Evolutionary conservation across 2,797 vertebrate species (phyloP).

Genomic region (Pyrocephalus nanus): DNA sequence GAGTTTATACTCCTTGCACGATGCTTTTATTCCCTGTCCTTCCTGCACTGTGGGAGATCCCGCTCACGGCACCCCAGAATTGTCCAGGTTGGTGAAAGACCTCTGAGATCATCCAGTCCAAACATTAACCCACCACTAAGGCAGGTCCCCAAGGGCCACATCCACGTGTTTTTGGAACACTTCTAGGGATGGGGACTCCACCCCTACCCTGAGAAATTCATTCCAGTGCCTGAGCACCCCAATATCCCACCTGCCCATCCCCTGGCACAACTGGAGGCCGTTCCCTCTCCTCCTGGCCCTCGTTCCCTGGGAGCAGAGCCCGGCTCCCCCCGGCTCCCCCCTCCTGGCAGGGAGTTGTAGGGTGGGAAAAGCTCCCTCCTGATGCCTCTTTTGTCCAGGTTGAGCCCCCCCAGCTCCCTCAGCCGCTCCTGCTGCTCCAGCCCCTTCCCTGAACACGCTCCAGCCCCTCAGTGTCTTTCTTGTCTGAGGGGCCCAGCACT

Average conservation of each 20-base stretch:
- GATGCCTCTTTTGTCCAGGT: background rate
- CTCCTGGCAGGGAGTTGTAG: background rate
- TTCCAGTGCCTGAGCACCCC: background rate
- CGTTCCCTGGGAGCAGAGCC: background rate
- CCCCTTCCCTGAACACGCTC: too few species aligned
- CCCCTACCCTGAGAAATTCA: background rate
- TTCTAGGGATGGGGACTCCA: background rate
- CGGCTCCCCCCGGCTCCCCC: accelerated
- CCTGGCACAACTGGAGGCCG: accelerated
- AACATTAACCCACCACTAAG: accelerated
- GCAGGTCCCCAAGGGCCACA: background rate
- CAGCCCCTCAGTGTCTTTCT: too few species aligned
- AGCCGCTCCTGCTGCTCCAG: too few species aligned
- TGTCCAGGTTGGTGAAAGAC: too few species aligned
- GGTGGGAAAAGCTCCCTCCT: too few species aligned
- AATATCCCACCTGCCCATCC: accelerated
- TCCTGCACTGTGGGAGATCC: too few species aligned
- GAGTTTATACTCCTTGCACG: background rate
- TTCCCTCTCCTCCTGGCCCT: background rate
- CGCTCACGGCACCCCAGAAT: background rate
- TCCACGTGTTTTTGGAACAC: accelerated
- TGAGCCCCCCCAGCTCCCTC: background rate
- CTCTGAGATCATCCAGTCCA: background rate
- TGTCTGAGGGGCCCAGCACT: too few species aligned
- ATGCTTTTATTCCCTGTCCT: too few species aligned